Percentiles rank a stretch among this genome's conserved stretches.
These are phyloP conservation scores for Poecilia velifera DNA, from an alignment of 2,797 vertebrate genomes.

Conservation along the genomic window DNA sequence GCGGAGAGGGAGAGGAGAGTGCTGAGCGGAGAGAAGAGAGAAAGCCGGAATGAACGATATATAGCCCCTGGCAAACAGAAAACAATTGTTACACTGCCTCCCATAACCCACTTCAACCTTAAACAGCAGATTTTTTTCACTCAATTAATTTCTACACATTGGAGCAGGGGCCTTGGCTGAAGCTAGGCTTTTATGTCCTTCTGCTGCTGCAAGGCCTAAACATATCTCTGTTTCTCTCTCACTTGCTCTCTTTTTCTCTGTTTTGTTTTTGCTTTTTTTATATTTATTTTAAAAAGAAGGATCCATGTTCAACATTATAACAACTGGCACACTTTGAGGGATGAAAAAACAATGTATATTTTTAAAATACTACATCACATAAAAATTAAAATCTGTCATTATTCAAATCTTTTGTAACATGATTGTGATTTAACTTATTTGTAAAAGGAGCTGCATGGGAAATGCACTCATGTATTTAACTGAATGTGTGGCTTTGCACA, in stretches of 20 bases:
- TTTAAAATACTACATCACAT: slow-evolving; percentile 30
- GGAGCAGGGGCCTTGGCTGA: slow-evolving; percentile 79
- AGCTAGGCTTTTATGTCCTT: slow-evolving; percentile 79
- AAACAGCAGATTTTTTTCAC: slow-evolving; percentile 86
- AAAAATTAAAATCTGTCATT: slow-evolving; percentile 23
- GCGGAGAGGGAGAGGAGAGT: slow-evolving; percentile 30
- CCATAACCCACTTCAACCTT: slow-evolving; percentile 85
- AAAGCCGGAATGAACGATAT: slow-evolving; percentile 80
- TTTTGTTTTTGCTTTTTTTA: slow-evolving; percentile 14
- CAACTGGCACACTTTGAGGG: slow-evolving; percentile 48
- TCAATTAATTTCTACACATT: slow-evolving; percentile 88
- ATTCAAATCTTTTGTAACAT: slow-evolving; percentile 15
- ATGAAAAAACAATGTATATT: slow-evolving; percentile 36
- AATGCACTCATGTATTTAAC: not conserved
- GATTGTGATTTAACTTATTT: slow-evolving; percentile 23
- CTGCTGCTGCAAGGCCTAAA: slow-evolving; percentile 67
- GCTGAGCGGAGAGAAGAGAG: slow-evolving; percentile 66
- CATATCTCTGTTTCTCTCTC: slow-evolving; percentile 58
- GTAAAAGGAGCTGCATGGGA: slow-evolving; percentile 5
- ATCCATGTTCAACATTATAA: slow-evolving; percentile 49
- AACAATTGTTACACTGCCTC: slow-evolving; percentile 86
- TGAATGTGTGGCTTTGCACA: not conserved
- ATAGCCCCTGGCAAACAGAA: slow-evolving; percentile 83
- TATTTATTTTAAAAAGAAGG: slow-evolving; percentile 31
- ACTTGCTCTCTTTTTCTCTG: slow-evolving; percentile 27